Evolutionary conservation across 2,113 vertebrate species (phyloP).

Genomic region (Phasianus colchicus): DNA sequence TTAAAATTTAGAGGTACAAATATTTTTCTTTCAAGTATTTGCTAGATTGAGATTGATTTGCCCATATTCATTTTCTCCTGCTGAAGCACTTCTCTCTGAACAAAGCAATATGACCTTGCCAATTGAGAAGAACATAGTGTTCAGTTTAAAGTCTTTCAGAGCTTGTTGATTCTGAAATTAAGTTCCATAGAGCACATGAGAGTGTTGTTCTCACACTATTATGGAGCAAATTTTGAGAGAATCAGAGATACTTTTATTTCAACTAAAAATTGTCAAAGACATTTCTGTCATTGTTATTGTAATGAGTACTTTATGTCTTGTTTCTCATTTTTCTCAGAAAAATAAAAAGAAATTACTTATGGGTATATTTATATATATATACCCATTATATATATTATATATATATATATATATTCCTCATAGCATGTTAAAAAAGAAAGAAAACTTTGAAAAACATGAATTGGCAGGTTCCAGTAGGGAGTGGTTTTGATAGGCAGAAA

Average conservation of each 20-base stretch:
- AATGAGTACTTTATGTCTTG: background rate
- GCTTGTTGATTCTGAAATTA: background rate
- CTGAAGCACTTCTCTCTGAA: background rate
- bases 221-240: background rate
- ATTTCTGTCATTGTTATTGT: background rate
- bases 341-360: background rate
- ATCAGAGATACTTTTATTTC: background rate
- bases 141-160: background rate
- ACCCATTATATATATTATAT: fast-evolving
- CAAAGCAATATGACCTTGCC: conserved; percentile 1
- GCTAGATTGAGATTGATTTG: background rate
- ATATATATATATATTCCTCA: background rate
- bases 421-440: background rate
- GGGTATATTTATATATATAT: too few relatives aligned
- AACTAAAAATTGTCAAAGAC: background rate
- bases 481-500: background rate
- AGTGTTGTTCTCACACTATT: background rate
- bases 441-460: background rate
- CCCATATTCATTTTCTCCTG: conserved; percentile 15
- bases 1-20: background rate
- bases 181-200: background rate
- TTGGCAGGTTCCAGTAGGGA: background rate
- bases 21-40: conserved; percentile 30
- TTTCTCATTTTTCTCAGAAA: background rate
- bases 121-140: background rate